These are phyloP conservation scores for Coenonympha arcania DNA, from an alignment of 2,888 invertebrate species.

Conservation along the genomic window DNA sequence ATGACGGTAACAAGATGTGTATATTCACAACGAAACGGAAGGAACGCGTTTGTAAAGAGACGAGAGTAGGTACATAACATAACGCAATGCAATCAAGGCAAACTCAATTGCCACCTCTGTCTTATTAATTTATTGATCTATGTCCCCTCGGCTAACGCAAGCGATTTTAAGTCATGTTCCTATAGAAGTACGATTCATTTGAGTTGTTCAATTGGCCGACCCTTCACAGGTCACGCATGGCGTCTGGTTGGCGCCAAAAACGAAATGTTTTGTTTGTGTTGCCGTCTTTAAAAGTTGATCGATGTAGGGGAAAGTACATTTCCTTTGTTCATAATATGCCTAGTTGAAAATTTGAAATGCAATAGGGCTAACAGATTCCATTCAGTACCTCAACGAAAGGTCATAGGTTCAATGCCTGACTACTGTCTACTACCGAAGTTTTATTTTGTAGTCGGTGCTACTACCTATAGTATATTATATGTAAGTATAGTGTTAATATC, in stretches of 20 bases:
- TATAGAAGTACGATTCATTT: constrained; percentile 4
- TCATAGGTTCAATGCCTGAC: no score
- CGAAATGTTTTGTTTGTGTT: constrained; percentile 28
- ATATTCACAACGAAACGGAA: neutral
- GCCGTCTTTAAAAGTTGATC: constrained; percentile 23
- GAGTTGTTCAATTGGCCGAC: constrained; percentile 15
- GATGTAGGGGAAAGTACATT: constrained; percentile 3
- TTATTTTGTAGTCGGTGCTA: no score
- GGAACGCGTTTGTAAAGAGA: neutral
- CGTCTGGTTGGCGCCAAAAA: constrained; percentile 34
- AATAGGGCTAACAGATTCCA: neutral
- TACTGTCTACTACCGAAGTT: no score
- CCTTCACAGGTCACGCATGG: constrained; percentile 29
- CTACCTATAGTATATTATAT: no score
- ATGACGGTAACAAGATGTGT: neutral
- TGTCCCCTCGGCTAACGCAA: neutral
- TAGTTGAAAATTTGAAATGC: neutral
- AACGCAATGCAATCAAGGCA: constrained; percentile 18
- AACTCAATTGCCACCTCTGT: constrained; percentile 23
- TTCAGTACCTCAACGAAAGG: no score
- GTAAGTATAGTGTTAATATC: no score
- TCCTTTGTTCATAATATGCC: neutral
- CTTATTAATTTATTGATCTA: constrained; percentile 23
- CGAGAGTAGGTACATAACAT: neutral
- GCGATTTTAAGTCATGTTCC: constrained; percentile 8